These are phyloP conservation scores for Porites australiensis DNA, from an alignment of 64 coral and sea anemone genomes.

Conservation along the genomic window DNA sequence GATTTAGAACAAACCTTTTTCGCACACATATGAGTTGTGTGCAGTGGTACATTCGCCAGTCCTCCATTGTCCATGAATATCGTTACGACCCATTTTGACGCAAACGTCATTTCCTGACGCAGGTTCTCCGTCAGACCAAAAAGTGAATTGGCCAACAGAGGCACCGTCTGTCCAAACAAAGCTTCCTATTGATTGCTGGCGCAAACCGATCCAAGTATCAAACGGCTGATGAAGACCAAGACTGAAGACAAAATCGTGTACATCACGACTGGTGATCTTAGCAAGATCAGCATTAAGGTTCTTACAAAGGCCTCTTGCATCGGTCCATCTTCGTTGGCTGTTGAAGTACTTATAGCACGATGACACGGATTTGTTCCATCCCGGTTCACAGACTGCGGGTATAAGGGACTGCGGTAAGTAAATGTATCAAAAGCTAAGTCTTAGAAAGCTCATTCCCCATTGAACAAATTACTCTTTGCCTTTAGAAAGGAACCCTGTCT, in stretches of 20 bases:
- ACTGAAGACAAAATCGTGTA: conserved; percentile 25
- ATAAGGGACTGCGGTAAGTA: not conserved
- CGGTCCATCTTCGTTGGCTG: not conserved
- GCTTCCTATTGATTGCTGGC: not conserved
- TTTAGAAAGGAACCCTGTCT: too few species aligned
- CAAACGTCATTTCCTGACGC: not conserved
- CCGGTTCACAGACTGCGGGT: not conserved
- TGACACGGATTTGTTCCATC: conserved; percentile 25
- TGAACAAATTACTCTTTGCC: too few species aligned
- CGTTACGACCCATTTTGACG: not conserved
- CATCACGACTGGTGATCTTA: conserved; percentile 25
- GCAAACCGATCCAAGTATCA: conserved; percentile 55
- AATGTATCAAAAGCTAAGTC: too few species aligned
- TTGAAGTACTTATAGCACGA: conserved; percentile 53
- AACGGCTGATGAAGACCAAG: not conserved
- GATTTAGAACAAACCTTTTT: conserved; percentile 16
- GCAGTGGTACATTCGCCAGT: not conserved
- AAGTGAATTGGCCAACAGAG: conserved; percentile 3
- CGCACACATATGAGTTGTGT: conserved; percentile 33
- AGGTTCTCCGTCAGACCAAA: conserved; percentile 10
- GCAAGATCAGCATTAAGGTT: conserved; percentile 12
- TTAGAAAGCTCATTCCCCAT: too few species aligned
- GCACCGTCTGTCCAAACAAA: conserved; percentile 59
- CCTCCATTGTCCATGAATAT: not conserved
- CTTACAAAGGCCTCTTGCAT: not conserved